A percentile compares a stretch with the other conserved stretches of the same genome.
Evolutionary conservation across 2,113 vertebrate species (phyloP).

Genomic region (Pterocles burchelli): DNA sequence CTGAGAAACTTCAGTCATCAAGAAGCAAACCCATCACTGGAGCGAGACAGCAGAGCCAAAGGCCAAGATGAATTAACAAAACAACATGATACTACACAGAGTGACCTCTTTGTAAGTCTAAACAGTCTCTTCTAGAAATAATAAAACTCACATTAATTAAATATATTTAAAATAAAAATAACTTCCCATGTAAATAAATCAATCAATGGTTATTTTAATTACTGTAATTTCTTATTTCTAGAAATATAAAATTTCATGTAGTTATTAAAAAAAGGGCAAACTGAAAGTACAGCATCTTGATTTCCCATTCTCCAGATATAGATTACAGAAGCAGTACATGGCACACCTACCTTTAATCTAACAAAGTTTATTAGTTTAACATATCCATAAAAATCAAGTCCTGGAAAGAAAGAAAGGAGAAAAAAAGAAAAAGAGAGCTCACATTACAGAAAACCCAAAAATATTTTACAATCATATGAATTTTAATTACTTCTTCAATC

Average conservation of each 20-base stretch:
- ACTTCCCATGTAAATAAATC: background rate
- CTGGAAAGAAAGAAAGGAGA: conserved; percentile 59
- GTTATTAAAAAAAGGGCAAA: background rate
- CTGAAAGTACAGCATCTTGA: background rate
- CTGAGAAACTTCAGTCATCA: background rate
- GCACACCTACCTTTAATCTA: conserved; percentile 82
- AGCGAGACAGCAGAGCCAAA: background rate
- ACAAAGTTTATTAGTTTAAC: conserved; percentile 95
- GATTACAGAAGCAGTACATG: background rate
- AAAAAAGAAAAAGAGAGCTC: background rate
- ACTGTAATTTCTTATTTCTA: fast-evolving
- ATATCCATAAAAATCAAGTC: conserved; percentile 93
- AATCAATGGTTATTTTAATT: background rate
- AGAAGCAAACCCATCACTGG: background rate
- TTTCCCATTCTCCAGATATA: background rate
- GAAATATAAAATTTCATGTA: background rate
- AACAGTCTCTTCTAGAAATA: background rate
- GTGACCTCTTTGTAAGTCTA: background rate
- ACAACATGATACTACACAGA: fast-evolving
- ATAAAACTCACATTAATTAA: background rate
- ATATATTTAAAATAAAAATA: background rate
- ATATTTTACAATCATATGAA: background rate
- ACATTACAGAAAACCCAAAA: background rate
- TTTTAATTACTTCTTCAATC: background rate
- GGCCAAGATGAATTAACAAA: background rate